Percentiles rank a stretch among this genome's conserved stretches.
Conservation (phyloP, 64 coral and sea anemone genomes). For the Trachythela sp. region DNA sequence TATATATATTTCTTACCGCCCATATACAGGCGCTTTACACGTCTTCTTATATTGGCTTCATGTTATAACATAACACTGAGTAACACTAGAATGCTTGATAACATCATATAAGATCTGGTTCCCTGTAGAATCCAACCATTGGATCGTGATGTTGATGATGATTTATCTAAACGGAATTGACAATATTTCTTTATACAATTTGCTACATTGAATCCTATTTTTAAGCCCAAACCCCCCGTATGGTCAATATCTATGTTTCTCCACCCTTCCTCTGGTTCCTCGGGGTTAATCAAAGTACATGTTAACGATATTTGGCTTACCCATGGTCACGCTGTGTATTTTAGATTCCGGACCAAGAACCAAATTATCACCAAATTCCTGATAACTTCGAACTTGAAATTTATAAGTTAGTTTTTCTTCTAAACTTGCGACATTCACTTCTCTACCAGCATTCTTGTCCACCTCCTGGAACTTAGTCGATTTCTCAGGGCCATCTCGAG, state of each 20-base stretch:
- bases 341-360: background rate
- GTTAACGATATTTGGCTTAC: too few species aligned
- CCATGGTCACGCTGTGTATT: background rate
- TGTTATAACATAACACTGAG: background rate
- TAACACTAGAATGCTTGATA: background rate
- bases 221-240: too few species aligned
- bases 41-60: background rate
- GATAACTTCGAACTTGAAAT: background rate
- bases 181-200: too few species aligned
- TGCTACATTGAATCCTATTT: too few species aligned
- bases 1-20: too few species aligned
- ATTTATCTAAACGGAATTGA: background rate
- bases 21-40: too few species aligned
- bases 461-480: background rate
- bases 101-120: background rate
- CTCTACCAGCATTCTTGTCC: background rate
- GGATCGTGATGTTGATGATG: background rate
- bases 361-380: background rate
- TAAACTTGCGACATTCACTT: background rate
- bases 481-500: background rate
- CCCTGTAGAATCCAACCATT: background rate
- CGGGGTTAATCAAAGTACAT: too few species aligned
- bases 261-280: too few species aligned
- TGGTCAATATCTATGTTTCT: too few species aligned
- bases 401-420: conserved; percentile 3